phyloP scores from a whole-genome alignment of 1,140 invertebrate species.

The Apis laboriosa region DNA sequence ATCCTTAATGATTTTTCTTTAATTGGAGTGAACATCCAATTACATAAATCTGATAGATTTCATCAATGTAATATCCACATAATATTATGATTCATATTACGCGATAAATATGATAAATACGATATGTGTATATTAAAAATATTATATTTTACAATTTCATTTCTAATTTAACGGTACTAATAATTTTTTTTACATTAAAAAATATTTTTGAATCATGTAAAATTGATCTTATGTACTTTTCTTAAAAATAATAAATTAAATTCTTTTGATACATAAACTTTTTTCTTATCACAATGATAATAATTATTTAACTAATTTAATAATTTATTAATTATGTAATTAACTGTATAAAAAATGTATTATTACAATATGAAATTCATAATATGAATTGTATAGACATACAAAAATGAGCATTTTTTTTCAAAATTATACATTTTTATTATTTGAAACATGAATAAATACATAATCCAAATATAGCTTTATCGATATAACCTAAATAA shows the following conservation, averaged over 20 bases:
- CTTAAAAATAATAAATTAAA: no score
- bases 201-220: no score
- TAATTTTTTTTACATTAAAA: no score
- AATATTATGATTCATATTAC: conserved; percentile 30
- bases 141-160: neutral
- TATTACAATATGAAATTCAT: neutral
- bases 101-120: conserved; percentile 33
- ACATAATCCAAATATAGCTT: no score
- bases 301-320: no score
- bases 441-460: neutral
- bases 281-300: no score
- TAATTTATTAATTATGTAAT: no score
- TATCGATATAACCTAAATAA: conserved; percentile 21
- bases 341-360: no score
- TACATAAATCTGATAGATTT: conserved; percentile 7
- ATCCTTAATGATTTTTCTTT: neutral
- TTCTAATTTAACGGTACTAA: neutral
- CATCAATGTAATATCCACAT: neutral
- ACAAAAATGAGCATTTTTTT: neutral
- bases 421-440: neutral
- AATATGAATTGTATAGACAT: no score
- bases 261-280: no score
- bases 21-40: neutral
- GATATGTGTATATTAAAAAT: neutral
- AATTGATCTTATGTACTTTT: no score